These are phyloP conservation scores for Neotoxoptera formosana DNA, from an alignment of 1,140 invertebrate species.

Conservation along the genomic window DNA sequence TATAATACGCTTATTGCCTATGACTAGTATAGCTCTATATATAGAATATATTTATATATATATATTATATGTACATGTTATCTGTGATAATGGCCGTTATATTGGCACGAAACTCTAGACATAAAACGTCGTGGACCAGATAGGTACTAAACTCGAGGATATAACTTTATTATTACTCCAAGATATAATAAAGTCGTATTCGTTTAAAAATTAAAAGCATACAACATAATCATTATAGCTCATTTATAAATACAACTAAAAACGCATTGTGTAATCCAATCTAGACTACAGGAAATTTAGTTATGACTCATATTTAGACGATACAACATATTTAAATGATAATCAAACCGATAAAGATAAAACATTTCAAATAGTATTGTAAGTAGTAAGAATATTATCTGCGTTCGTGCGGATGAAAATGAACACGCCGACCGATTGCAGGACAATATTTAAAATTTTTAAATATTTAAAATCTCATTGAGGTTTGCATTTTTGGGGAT, in stretches of 20 bases:
- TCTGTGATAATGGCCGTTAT: neutral
- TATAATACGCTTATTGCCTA: neutral
- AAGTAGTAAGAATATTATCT: neutral
- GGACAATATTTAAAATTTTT: neutral
- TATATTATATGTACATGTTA: too few relatives aligned
- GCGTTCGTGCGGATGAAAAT: neutral
- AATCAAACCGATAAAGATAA: neutral
- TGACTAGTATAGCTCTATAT: too few relatives aligned
- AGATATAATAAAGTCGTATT: neutral
- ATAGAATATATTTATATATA: too few relatives aligned
- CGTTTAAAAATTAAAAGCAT: neutral
- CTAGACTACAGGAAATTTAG: neutral
- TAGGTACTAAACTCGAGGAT: neutral
- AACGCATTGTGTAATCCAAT: neutral
- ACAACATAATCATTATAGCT: neutral
- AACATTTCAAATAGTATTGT: neutral
- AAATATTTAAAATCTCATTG: neutral
- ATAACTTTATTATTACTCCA: neutral
- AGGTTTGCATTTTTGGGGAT: neutral
- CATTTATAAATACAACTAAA: neutral
- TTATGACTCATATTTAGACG: neutral
- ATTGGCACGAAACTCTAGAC: neutral
- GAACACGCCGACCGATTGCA: neutral
- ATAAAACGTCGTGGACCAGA: neutral
- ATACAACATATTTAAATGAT: neutral